Conservation (phyloP, 2,113 vertebrate species). For the Empidonax alnorum region DNA sequence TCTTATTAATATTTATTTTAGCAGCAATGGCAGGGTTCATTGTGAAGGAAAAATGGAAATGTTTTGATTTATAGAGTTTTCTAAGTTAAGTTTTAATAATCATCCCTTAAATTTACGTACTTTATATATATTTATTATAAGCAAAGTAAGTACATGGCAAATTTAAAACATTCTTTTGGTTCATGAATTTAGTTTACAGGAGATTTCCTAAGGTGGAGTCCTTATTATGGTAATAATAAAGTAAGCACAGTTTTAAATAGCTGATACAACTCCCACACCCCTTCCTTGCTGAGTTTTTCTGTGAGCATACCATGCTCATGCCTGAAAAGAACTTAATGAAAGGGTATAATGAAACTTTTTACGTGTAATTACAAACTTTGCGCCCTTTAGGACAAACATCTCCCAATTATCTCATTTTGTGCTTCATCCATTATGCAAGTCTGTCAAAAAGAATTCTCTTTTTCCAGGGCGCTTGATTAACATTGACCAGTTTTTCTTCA, state of each 20-base stretch:
- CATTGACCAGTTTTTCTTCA: conserved; percentile 53
- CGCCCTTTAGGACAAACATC: conserved; percentile 17
- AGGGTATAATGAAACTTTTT: conserved; percentile 34
- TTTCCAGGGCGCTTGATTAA: conserved; percentile 59
- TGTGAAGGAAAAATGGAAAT: neutral
- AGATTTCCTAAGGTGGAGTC: neutral
- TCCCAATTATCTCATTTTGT: conserved; percentile 58
- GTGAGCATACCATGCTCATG: neutral
- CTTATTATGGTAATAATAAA: neutral
- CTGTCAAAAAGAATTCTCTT: conserved; percentile 42
- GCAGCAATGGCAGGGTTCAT: neutral
- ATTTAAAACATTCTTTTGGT: neutral
- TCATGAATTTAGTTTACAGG: conserved; percentile 9
- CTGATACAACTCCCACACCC: neutral
- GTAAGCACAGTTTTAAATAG: neutral
- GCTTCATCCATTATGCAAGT: conserved; percentile 38
- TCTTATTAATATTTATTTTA: neutral
- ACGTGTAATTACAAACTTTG: conserved; percentile 18
- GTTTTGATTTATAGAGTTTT: neutral
- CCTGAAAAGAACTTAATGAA: neutral
- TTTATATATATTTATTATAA: neutral
- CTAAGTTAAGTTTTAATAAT: neutral
- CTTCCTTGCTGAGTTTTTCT: neutral
- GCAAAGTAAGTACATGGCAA: neutral
- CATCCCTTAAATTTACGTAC: neutral